Evolutionary conservation across 1,140 invertebrate genomes (phyloP).

Genomic region (Drosophila pallidifrons): DNA sequence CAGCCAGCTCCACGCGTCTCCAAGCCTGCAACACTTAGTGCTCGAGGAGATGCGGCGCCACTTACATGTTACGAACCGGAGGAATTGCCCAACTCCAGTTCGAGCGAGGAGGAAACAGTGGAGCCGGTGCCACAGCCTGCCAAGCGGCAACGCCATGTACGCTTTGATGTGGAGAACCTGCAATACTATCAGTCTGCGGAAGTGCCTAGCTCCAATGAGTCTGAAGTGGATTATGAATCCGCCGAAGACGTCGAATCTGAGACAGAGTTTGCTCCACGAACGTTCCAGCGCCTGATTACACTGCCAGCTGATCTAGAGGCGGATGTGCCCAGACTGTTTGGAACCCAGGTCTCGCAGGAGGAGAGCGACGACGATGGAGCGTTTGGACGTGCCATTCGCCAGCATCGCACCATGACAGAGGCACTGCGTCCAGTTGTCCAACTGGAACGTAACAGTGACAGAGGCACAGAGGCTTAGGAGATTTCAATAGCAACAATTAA

Average conservation of each 20-base stretch:
- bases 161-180: slow-evolving; percentile 74
- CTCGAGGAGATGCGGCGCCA: slow-evolving; percentile 54
- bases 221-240: slow-evolving; percentile 52
- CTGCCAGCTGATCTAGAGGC: slow-evolving; percentile 7
- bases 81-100: slow-evolving; percentile 64
- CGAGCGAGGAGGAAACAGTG: slow-evolving; percentile 53
- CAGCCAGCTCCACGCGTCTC: slow-evolving; percentile 58
- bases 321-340: slow-evolving; percentile 59
- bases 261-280: slow-evolving; percentile 28
- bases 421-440: slow-evolving; percentile 46
- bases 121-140: slow-evolving; percentile 47
- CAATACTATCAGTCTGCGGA: slow-evolving; percentile 79
- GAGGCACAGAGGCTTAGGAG: slow-evolving; percentile 57
- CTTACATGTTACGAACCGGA: slow-evolving; percentile 60
- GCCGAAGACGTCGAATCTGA: slow-evolving; percentile 6
- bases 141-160: slow-evolving; percentile 56
- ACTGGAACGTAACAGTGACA: slow-evolving; percentile 26
- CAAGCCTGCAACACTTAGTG: slow-evolving; percentile 59
- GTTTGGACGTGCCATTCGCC: slow-evolving; percentile 62
- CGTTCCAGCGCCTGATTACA: slow-evolving; percentile 51
- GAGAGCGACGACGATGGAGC: slow-evolving; percentile 53
- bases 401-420: slow-evolving; percentile 73
- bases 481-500: slow-evolving; percentile 1
- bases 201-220: slow-evolving; percentile 61
- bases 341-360: slow-evolving; percentile 53